These are phyloP conservation scores for Stenodera caucasica DNA, from an alignment of 2,888 invertebrate genomes.

Conservation along the genomic window DNA sequence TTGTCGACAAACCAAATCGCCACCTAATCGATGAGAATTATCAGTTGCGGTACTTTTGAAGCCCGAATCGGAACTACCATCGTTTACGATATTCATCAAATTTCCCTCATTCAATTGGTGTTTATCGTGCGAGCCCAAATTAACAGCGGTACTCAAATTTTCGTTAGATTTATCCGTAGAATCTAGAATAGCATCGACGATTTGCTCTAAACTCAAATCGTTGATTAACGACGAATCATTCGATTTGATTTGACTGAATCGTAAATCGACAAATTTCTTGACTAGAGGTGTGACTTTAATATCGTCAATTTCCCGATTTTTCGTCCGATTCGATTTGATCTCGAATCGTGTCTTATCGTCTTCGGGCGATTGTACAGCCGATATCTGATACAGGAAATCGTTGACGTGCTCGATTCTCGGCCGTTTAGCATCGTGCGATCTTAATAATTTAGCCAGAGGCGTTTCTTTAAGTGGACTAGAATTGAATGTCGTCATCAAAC, in stretches of 20 bases:
- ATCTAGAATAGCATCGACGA: slow-evolving; percentile 66
- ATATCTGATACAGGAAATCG: slow-evolving; percentile 50
- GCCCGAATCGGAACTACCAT: slow-evolving; percentile 49
- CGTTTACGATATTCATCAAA: slow-evolving; percentile 40
- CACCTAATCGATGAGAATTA: slow-evolving; percentile 45
- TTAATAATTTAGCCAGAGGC: slow-evolving; percentile 42
- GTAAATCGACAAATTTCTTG: slow-evolving; percentile 61
- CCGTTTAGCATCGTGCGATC: slow-evolving; percentile 43
- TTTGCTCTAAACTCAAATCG: slow-evolving; percentile 62
- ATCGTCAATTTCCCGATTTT: slow-evolving; percentile 1
- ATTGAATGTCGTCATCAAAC: slow-evolving; percentile 54
- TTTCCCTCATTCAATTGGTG: slow-evolving; percentile 49
- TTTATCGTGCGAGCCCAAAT: slow-evolving; percentile 33
- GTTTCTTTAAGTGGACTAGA: slow-evolving; percentile 57
- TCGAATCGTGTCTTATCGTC: slow-evolving; percentile 32
- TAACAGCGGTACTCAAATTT: slow-evolving; percentile 28
- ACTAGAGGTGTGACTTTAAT: slow-evolving; percentile 64
- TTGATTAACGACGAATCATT: slow-evolving; percentile 60
- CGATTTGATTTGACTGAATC: slow-evolving; percentile 59
- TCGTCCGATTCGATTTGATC: slow-evolving; percentile 18
- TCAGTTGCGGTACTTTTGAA: slow-evolving; percentile 49
- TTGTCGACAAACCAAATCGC: slow-evolving; percentile 48
- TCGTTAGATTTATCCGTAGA: slow-evolving; percentile 54
- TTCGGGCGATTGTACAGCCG: slow-evolving; percentile 44
- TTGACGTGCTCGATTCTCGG: slow-evolving; percentile 53